These are phyloP conservation scores for Pomatostomus ruficeps DNA, from an alignment of 2,113 vertebrate species.

Conservation along the genomic window DNA sequence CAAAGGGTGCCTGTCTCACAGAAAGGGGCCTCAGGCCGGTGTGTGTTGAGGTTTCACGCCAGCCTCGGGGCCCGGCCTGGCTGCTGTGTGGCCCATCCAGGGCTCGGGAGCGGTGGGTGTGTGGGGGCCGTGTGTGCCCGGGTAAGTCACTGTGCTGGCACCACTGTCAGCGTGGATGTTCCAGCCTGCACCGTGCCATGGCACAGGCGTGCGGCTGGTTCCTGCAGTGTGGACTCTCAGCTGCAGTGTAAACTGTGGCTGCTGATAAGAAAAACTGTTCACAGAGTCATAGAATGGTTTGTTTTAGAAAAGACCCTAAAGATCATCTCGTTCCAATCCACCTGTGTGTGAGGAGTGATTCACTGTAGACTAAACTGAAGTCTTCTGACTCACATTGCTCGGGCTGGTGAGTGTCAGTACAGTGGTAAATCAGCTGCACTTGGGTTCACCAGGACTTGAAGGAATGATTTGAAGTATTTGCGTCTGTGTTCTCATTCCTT, in stretches of 20 bases:
- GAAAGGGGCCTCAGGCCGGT: rapidly evolving
- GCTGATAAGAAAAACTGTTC: not conserved
- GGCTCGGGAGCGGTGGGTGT: rapidly evolving
- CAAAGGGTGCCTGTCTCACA: rapidly evolving
- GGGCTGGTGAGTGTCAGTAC: not conserved
- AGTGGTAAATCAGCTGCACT: not conserved
- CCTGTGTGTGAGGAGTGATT: not conserved
- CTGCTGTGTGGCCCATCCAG: not conserved
- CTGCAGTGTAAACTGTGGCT: rapidly evolving
- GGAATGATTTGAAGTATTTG: not conserved
- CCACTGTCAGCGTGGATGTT: rapidly evolving
- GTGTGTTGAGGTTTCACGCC: rapidly evolving
- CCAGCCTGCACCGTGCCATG: rapidly evolving
- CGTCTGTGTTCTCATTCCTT: not conserved
- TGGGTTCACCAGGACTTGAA: not conserved
- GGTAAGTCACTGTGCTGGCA: rapidly evolving
- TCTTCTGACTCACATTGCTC: rapidly evolving
- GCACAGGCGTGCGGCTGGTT: not conserved
- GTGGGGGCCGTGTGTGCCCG: no score
- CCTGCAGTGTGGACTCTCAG: rapidly evolving
- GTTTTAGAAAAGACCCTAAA: not conserved
- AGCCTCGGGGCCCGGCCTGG: not conserved
- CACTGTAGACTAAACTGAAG: not conserved
- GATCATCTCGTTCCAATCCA: rapidly evolving
- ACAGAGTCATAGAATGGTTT: not conserved